Percentiles rank a stretch among this genome's conserved stretches.
phyloP scores from a whole-genome alignment of 1,140 invertebrate species.

The Heliconius himera region DNA sequence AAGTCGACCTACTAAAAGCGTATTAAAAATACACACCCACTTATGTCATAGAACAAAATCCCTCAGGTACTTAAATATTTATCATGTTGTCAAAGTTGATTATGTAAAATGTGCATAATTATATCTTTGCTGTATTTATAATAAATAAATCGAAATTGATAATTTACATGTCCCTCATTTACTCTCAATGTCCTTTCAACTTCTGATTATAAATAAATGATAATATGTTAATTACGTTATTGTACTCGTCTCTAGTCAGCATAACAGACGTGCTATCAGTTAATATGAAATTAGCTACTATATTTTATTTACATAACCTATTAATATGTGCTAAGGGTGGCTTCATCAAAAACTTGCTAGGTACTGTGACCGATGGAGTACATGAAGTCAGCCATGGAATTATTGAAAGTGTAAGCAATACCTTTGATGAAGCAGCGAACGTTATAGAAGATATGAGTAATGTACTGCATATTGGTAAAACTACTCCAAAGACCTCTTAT shows the following conservation, averaged over 20 bases:
- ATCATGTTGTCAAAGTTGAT: too few relatives aligned
- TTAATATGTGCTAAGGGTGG: slow-evolving; percentile 23
- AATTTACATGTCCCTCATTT: neutral
- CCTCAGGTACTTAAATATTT: too few relatives aligned
- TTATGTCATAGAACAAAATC: too few relatives aligned
- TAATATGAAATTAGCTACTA: slow-evolving; percentile 17
- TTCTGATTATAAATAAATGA: neutral
- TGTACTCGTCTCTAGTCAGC: neutral
- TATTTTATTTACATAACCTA: slow-evolving; percentile 6
- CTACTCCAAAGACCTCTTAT: neutral
- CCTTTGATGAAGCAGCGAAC: slow-evolving; percentile 15
- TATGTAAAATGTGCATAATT: too few relatives aligned
- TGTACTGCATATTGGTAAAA: slow-evolving; percentile 12
- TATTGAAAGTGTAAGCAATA: slow-evolving; percentile 5
- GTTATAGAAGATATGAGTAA: slow-evolving; percentile 7
- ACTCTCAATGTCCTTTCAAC: neutral
- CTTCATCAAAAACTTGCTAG: slow-evolving; percentile 21
- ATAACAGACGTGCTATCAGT: slow-evolving; percentile 1
- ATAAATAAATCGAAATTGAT: neutral
- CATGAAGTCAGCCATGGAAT: slow-evolving; percentile 22
- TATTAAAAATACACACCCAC: too few relatives aligned
- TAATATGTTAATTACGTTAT: slow-evolving; percentile 22
- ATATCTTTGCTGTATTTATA: neutral
- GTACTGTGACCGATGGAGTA: slow-evolving; percentile 9
- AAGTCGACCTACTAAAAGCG: too few relatives aligned